Evolutionary conservation across 2,113 vertebrate species (phyloP), one percentile per base, ranked within the genome.

Genomic region (Xiphorhynchus elegans): DNA sequence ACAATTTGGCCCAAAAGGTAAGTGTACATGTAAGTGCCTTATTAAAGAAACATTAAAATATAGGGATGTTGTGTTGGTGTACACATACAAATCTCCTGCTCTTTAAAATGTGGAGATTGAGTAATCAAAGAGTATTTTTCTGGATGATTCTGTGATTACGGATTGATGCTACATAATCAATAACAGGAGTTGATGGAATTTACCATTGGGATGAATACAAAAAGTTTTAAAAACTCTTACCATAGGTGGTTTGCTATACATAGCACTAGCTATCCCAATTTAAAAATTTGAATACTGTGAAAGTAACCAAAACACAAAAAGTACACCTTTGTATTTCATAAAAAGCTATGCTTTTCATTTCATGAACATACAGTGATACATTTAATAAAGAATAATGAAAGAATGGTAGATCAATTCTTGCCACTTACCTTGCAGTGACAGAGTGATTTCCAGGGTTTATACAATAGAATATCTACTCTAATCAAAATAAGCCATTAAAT

Each of bases 401-500:
- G 50, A 84, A 87, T n/a, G 10, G 53, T 67, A 59, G 11, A 89
- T 74, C 23, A 55, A 55, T 81, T 89, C 56, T 81, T 52, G 29
- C n/a, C 42, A 50, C 73, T 84, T 81, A 66, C 19, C 23, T 81
- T 81, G 20, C 25, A 84, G 33, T 1, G 3, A 72, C 3, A 17
- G 42, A 89, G 66, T 47, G 19, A 87, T 89, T 91, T 55, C 46
- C 6, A 9, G 25, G 9, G 29, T 89, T 58, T 49, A 49, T 23
- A 42, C 17, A 76, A 81, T 46, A 74, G 25, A 92, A 84, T 77
- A 74, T 8, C 58, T 82, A 35, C 37, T 95, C 42, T 70, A 91
- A 94, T 91, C 37, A 91, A 94, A 96, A 81, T 29, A 91, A 84
- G 20, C 53, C 47, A 87, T 94, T 95, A 81, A 87, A 91, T 81